Evolutionary conservation across 2,113 vertebrate species (phyloP), one percentile per base, ranked within the genome.

Genomic region (Austrofundulus limnaeus): DNA sequence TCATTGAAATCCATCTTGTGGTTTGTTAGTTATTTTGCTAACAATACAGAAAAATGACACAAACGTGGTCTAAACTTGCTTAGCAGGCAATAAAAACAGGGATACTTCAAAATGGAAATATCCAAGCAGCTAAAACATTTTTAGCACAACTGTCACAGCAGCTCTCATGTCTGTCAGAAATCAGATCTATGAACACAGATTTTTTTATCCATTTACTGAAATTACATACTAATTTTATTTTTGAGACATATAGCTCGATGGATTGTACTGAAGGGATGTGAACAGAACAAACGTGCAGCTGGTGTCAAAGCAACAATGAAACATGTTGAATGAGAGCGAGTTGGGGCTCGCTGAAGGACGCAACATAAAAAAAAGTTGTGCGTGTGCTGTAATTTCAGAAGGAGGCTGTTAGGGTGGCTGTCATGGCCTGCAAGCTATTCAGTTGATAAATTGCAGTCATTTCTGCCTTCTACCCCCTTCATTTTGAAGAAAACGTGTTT

Each of bases 251-350:
- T 49, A 12, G 20, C 43, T 42, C 20, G 38, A 69, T 69, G 54
- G 34, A 74, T 63, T 31, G 34, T 38, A 43, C 25, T 12, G 41
- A 38, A 12, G 21, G 14, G 49, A n/a, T n/a, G 25, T 28, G 37
- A 41, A 13, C 12, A 69, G 25, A 52, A 16, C 58, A 25, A 48
- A 13, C 19, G 41, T 39, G 68, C 48, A 62, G 63, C 59, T 58
- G 54, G 46, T 70, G 65, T 56, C 51, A 54, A 59, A 50, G 47
- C 28, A 34, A 23, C 8, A 43, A 67, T 61, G 56, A 61, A 52
- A 65, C 63, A 57, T 28, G 43, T 42, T 61, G 63, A 75, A 66
- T 75, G 54, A 63, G 46, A 74, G 59, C 66, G 19, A 83, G 50
- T 80, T 55, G 70, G 31, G 16, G 57, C 48, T 25, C 23, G 34